These are phyloP conservation scores for Sigmodon hispidus DNA, from an alignment of 2,113 vertebrate species.

Conservation along the genomic window DNA sequence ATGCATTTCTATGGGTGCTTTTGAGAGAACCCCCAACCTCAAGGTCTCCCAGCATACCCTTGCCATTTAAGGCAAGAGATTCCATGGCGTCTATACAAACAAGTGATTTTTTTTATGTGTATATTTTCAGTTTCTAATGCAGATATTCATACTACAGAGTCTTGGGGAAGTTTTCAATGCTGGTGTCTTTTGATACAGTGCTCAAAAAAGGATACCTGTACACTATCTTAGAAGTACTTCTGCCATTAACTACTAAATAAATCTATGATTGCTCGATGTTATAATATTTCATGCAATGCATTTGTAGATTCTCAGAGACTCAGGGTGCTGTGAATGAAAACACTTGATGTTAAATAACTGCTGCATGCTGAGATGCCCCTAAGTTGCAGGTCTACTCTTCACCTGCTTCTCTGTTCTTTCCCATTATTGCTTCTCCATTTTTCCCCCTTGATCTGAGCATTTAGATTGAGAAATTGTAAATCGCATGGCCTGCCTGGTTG, in stretches of 20 bases:
- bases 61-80: constrained; percentile 1
- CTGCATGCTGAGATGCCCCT: not conserved
- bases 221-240: not conserved
- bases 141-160: not conserved
- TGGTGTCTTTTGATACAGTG: not conserved
- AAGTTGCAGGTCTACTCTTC: not conserved
- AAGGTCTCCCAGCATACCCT: not conserved
- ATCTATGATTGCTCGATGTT: not conserved
- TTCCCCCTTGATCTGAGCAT: not conserved
- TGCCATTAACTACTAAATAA: constrained; percentile 17
- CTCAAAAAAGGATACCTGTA: not conserved
- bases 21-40: not conserved
- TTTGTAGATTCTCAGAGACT: constrained; percentile 7
- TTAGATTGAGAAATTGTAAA: constrained; percentile 35
- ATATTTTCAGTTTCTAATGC: not conserved
- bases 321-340: not conserved
- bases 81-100: not conserved
- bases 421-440: not conserved
- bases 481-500: not conserved
- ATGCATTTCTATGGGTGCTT: not conserved
- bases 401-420: not conserved
- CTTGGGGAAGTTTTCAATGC: not conserved
- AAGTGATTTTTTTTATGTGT: not conserved
- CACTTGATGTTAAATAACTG: not conserved
- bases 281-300: not conserved